Base-by-base conservation (phyloP, 1,140 invertebrate genomes). In the Drosophila subpulchrella region DNA sequence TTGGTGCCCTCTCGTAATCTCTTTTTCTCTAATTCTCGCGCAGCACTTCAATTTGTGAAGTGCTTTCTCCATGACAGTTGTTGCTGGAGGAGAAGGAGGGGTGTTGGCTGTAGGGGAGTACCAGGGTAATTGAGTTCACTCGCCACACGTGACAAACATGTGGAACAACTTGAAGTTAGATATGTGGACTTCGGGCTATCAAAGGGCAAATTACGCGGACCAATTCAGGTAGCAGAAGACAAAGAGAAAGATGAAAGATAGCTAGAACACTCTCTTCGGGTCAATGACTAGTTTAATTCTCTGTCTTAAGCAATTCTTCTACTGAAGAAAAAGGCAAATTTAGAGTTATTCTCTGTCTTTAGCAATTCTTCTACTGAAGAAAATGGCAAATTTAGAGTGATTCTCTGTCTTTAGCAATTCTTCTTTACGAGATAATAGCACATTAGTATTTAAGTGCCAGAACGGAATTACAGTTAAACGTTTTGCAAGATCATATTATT, bases 91-190 rank as follows among this genome's bases (percentile, higher is more conserved):
- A 36, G 3, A 0, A 13, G 44, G 5, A 15, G 36, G 30, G 32
- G 24, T 8, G 13, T n/a, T n/a, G 10, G 8, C 1, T 15, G 8
- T 17, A 32, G 30, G 15, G 55, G 7, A 15, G 63, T 32, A 3
- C 38, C 3, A 48, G 50, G 63, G 50, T 38, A 67, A 71, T 56
- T 57, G 65, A 47, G 67, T 57, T 70, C 63, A 71, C 36, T 68
- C 34, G 50, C 67, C 36, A 57, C 67, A 71, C 67, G 67, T 71
- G 67, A 71, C 63, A 70, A 70, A 71, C 67, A 71, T 71, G 51
- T 71, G 67, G 65, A 71, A 41, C 44, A 71, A 48, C 65, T 70
- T 51, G 46, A 1, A 36, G 10, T 24, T 27, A 50, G 46, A 48
- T 42, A n/a, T 27, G 46, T 44, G n/a, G 20, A 51, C 63, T 47